Conservation (phyloP, 2,797 vertebrate genomes). For the Neosilurus hyrtlii region DNA sequence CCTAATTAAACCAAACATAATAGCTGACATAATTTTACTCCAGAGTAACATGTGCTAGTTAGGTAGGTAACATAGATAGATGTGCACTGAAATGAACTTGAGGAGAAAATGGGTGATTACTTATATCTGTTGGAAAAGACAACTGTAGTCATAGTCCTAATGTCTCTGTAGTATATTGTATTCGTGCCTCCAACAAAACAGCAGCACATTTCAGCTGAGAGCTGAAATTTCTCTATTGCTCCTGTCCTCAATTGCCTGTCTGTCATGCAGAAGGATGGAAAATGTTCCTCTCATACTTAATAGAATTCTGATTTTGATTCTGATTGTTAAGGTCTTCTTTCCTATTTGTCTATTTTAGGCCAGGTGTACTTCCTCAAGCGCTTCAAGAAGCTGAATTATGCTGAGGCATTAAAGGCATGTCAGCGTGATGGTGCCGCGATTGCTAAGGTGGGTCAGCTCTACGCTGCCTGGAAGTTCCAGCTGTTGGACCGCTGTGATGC, state of each 20-base stretch:
- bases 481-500: slow-evolving; percentile 91
- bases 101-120: neutral
- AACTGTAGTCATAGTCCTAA: neutral
- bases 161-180: neutral
- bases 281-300: neutral
- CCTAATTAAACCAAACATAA: neutral
- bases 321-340: neutral
- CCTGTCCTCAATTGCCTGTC: neutral
- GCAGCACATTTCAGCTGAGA: neutral
- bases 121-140: neutral
- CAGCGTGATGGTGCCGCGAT: slow-evolving; percentile 75
- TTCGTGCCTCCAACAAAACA: neutral
- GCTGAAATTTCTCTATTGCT: neutral
- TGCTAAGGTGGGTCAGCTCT: slow-evolving; percentile 93
- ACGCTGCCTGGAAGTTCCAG: slow-evolving; percentile 92
- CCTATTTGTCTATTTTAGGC: slow-evolving; percentile 66
- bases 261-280: neutral
- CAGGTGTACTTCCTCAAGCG: slow-evolving; percentile 92
- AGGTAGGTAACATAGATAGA: neutral
- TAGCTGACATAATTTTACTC: neutral
- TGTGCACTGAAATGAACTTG: neutral
- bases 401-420: slow-evolving; percentile 83
- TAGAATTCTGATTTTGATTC: too few relatives aligned
- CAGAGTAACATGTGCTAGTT: neutral
- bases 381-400: slow-evolving; percentile 86